Conservation (phyloP, 2,888 invertebrate genomes). For the Priocnemis perturbator region DNA sequence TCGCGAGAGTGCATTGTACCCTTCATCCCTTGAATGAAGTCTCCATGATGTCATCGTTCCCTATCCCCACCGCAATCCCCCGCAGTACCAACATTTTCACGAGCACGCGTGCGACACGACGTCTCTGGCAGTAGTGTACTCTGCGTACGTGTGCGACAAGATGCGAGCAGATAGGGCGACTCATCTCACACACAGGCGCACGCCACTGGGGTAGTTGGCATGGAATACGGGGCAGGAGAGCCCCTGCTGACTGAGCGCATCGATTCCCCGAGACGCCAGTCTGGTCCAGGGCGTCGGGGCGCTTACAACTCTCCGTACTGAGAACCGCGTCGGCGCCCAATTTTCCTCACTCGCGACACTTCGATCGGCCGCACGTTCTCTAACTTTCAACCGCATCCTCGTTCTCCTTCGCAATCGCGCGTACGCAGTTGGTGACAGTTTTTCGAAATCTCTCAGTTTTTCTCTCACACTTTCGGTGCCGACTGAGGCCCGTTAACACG, state of each 20-base stretch:
- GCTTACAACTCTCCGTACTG: conserved; percentile 39
- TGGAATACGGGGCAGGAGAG: conserved; percentile 49
- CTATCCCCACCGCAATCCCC: background rate
- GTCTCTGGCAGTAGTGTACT: background rate
- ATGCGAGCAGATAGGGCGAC: background rate
- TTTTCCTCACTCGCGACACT: background rate
- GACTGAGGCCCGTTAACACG: background rate
- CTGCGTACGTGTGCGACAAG: background rate
- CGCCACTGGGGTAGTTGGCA: conserved; percentile 6
- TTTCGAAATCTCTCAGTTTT: too few species aligned
- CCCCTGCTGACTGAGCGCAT: conserved; percentile 57
- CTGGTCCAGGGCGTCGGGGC: conserved; percentile 69
- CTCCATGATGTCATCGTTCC: conserved; percentile 9
- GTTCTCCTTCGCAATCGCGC: too few species aligned
- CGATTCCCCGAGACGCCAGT: conserved; percentile 70
- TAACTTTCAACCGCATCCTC: too few species aligned
- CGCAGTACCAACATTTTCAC: background rate
- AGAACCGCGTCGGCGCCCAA: background rate
- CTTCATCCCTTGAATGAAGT: conserved; percentile 1
- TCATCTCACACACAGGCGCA: background rate
- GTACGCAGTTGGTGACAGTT: too few species aligned
- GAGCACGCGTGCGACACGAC: background rate
- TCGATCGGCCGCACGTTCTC: background rate
- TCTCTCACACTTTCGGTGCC: too few species aligned
- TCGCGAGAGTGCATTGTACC: background rate